These are phyloP conservation scores for Tamias sibiricus DNA, from an alignment of 2,113 vertebrate species.

Conservation along the genomic window DNA sequence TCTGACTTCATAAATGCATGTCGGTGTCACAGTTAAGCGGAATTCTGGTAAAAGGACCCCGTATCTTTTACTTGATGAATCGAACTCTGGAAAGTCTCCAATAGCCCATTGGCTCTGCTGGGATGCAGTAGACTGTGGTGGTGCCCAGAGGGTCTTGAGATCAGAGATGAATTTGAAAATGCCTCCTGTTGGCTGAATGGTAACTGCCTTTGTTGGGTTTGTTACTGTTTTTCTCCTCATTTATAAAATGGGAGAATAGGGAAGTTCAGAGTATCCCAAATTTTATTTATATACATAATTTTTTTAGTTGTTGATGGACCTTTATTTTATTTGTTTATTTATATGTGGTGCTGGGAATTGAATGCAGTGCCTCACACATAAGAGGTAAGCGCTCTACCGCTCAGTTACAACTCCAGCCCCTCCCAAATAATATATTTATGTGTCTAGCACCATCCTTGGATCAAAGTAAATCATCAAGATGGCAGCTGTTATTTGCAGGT, in stretches of 20 bases:
- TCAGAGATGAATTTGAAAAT: neutral
- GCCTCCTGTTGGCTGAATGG: neutral
- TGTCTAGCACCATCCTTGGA: neutral
- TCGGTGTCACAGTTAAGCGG: neutral
- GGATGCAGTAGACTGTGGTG: neutral
- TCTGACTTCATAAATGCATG: neutral
- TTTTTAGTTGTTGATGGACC: too few species aligned
- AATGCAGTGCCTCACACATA: too few species aligned
- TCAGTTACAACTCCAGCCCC: too few species aligned
- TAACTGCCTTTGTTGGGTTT: too few species aligned
- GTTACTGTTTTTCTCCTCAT: neutral
- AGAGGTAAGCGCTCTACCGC: too few species aligned
- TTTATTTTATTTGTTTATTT: too few species aligned
- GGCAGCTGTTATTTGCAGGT: neutral
- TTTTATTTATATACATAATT: too few species aligned
- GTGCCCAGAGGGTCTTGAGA: neutral
- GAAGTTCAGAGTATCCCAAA: neutral
- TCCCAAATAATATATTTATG: neutral
- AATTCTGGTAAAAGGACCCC: neutral
- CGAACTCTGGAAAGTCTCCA: neutral
- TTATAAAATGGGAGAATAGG: neutral
- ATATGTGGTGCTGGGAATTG: too few species aligned
- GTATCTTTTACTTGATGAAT: neutral
- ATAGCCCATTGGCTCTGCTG: neutral
- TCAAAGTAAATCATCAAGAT: neutral